Evolutionary conservation across 2,113 vertebrate species (phyloP).

Genomic region (Gopherus flavomarginatus): DNA sequence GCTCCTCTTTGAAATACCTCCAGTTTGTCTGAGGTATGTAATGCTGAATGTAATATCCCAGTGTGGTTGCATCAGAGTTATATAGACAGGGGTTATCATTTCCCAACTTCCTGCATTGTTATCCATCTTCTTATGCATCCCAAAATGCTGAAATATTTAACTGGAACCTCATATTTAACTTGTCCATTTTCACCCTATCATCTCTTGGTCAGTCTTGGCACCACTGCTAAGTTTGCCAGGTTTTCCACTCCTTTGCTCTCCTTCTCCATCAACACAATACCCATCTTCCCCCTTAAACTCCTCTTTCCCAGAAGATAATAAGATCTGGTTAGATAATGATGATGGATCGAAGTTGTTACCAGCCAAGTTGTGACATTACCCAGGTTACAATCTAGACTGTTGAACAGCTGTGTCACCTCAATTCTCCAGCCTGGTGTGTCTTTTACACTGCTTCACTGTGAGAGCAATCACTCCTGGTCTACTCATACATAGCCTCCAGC

Average conservation of each 20-base stretch:
- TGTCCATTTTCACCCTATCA: neutral
- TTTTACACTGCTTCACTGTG: too few species aligned
- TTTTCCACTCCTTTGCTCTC: neutral
- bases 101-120: neutral
- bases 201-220: neutral
- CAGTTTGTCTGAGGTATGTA: neutral
- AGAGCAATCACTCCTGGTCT: too few species aligned
- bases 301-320: neutral
- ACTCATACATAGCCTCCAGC: too few species aligned
- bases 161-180: neutral
- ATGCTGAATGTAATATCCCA: neutral
- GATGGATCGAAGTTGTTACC: neutral
- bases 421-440: too few species aligned
- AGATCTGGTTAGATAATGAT: neutral
- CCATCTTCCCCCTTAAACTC: neutral
- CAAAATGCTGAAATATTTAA: conserved; percentile 4
- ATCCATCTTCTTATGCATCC: neutral
- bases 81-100: neutral
- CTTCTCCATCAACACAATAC: neutral
- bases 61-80: neutral
- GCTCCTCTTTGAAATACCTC: neutral
- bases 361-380: too few species aligned
- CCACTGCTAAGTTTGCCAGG: neutral
- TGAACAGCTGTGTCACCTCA: too few species aligned
- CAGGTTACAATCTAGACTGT: too few species aligned